These are phyloP conservation scores for Galerucella nymphaeae DNA, from an alignment of 2,888 invertebrate species.

Conservation along the genomic window DNA sequence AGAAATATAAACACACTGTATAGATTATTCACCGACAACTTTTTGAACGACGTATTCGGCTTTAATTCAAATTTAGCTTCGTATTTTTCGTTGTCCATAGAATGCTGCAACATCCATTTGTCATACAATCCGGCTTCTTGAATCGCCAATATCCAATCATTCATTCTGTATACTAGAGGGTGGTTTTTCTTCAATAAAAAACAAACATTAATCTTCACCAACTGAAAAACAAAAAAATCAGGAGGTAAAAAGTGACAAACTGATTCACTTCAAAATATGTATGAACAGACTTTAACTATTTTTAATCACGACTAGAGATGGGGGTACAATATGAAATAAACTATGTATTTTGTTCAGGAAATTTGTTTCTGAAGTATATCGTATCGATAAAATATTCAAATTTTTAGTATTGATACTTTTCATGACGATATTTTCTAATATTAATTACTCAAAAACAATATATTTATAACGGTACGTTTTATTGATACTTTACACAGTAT, in stretches of 20 bases:
- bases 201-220: background rate
- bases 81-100: background rate
- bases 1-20: conserved; percentile 13
- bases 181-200: conserved; percentile 15
- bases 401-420: no score
- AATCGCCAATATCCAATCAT: conserved; percentile 20
- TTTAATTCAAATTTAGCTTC: conserved; percentile 5
- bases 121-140: conserved; percentile 11
- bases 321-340: no score
- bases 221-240: conserved; percentile 1
- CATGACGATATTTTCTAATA: no score
- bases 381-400: no score
- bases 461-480: no score
- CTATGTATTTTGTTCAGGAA: no score
- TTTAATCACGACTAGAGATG: no score
- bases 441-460: no score
- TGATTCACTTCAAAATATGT: no score
- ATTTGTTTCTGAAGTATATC: no score
- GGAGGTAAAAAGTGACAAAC: background rate
- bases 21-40: background rate
- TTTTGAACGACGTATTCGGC: background rate
- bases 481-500: no score
- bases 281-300: no score
- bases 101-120: background rate
- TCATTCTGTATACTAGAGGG: conserved; percentile 13